These are phyloP conservation scores for Alcedo atthis DNA, from an alignment of 2,797 vertebrate genomes.

Conservation along the genomic window DNA sequence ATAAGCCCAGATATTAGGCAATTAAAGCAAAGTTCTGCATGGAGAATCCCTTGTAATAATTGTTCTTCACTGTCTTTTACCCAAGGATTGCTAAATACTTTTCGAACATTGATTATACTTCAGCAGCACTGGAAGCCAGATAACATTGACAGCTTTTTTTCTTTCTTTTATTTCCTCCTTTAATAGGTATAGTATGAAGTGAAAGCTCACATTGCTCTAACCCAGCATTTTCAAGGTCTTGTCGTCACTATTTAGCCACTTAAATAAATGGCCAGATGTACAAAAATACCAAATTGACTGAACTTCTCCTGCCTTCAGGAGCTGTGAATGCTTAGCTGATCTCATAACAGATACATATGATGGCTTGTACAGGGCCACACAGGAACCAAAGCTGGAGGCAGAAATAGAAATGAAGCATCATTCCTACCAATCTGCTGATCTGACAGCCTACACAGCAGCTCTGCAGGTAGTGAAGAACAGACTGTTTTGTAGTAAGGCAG, in stretches of 20 bases:
- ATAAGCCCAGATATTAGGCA: constrained; percentile 11
- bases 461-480: background rate
- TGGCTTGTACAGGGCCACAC: background rate
- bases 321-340: background rate
- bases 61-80: constrained; percentile 43
- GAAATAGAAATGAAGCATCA: background rate
- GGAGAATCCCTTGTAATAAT: background rate
- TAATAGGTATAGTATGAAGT: background rate
- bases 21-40: constrained; percentile 24
- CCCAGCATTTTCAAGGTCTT: background rate
- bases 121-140: background rate
- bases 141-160: background rate
- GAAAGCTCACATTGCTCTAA: background rate
- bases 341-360: rapidly evolving
- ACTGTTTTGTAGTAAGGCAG: background rate
- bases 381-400: background rate
- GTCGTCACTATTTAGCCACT: background rate
- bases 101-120: constrained; percentile 41
- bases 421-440: background rate
- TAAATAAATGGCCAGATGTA: background rate
- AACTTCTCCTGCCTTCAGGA: background rate
- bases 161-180: background rate
- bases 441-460: background rate
- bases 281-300: background rate
- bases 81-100: constrained; percentile 35